Base-by-base conservation (phyloP, 2,888 invertebrate genomes). In the Erebia ligea region DNA sequence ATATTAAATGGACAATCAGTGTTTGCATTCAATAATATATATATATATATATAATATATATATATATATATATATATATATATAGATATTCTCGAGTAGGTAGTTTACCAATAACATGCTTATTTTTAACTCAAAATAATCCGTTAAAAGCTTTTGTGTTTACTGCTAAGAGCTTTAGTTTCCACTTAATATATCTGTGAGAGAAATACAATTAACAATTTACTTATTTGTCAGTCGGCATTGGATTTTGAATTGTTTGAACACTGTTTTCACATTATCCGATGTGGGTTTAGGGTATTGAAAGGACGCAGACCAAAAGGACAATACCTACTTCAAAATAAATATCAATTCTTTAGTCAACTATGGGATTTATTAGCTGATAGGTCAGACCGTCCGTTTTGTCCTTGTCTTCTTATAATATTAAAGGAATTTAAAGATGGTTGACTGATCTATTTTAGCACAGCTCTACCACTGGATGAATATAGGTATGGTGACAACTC, bases 111-210 rank as follows among this genome's bases (percentile, higher is more conserved):
- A 54, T 54, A n/a, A 15, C 34, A 34, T 15, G 57, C n/a, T 34
- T 34, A 15, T 34, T 40, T 25, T 25, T 9, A 58, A 58, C 58
- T 58, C 58, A 58, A n/a, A 40, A 4, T 58, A 34, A 58, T 34
- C n/a, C 34, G 34, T n/a, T 58, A 58, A 58, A 58, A 58, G 58
- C 58, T 58, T n/a, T 58, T 15, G 2, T 34, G 58, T 58, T 54
- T 19, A 1, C 10, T 8, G 54, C 17, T 17, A 19, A 10, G 54
- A 17, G 54, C 19, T 54, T 54, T 54, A 17, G 52, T 17, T 9
- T 52, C 52, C 52, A 52, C 52, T 52, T 17, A 52, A 1, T 6
- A 9, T n/a, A 10, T 17, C 2, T 25, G 8, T 42, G 63, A 50
- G 19, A 54, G 17, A 54, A 54, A 54, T 2, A 54, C 54, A 19